These are phyloP conservation scores for Drosophila acutilabella DNA, from an alignment of 2,888 invertebrate species.

Conservation along the genomic window DNA sequence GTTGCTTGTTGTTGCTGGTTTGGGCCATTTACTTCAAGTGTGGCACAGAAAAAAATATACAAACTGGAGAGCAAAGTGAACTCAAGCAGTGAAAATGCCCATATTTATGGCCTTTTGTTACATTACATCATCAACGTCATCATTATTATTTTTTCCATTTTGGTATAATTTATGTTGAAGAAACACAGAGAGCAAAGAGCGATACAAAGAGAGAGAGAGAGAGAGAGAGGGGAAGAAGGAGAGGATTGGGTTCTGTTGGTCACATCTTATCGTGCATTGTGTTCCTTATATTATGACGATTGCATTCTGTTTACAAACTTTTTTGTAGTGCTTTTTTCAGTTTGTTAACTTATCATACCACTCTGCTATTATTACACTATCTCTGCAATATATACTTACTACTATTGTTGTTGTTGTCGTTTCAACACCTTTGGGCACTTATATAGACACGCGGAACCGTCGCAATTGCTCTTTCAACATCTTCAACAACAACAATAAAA, in stretches of 20 bases:
- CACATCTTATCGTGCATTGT: slow-evolving; percentile 50
- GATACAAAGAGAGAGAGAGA: too few species aligned
- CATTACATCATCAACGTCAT: slow-evolving; percentile 57
- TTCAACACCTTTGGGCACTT: slow-evolving; percentile 57
- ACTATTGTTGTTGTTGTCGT: slow-evolving; percentile 29
- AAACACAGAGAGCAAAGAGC: background rate
- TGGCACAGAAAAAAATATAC: slow-evolving; percentile 17
- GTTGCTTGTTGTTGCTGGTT: slow-evolving; percentile 27
- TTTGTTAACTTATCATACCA: slow-evolving; percentile 54
- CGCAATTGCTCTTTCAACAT: slow-evolving; percentile 60
- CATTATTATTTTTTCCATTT: slow-evolving; percentile 11
- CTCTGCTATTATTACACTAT: slow-evolving; percentile 41
- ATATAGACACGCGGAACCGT: slow-evolving; percentile 30
- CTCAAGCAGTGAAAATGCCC: slow-evolving; percentile 23
- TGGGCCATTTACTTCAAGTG: slow-evolving; percentile 51
- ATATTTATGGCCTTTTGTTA: slow-evolving; percentile 30
- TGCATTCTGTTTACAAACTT: slow-evolving; percentile 24
- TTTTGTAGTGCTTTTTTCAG: slow-evolving; percentile 48
- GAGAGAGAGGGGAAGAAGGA: background rate
- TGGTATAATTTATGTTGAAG: slow-evolving; percentile 6
- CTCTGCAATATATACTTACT: slow-evolving; percentile 38
- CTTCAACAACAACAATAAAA: slow-evolving; percentile 29
- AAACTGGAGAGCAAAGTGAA: slow-evolving; percentile 24
- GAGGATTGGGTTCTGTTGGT: slow-evolving; percentile 4
- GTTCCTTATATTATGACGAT: slow-evolving; percentile 27